Conservation (phyloP, 2,888 invertebrate genomes). For the Mesorhabditis spiculigera region DNA sequence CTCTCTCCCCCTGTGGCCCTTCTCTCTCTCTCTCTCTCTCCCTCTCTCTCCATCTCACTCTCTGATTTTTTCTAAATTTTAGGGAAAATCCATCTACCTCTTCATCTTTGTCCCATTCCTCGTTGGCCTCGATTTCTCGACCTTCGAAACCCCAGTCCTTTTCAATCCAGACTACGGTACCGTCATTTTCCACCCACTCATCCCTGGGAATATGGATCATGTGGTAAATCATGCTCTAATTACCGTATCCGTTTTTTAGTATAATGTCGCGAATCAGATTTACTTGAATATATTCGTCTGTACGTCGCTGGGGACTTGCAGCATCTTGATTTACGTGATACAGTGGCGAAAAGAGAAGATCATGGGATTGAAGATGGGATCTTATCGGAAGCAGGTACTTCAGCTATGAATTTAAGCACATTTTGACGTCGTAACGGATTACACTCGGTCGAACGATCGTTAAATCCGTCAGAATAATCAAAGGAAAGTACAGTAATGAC, state of each 20-base stretch:
- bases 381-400: background rate
- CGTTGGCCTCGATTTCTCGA: background rate
- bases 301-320: background rate
- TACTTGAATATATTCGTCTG: background rate
- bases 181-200: background rate
- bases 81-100: background rate
- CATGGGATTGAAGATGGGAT: background rate
- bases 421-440: no score
- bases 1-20: no score
- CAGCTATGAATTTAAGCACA: no score
- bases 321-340: background rate
- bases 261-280: no score
- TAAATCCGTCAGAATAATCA: no score
- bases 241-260: no score
- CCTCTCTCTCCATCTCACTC: background rate
- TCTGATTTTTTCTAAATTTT: background rate
- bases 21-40: no score
- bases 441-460: no score
- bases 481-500: no score
- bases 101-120: conserved; percentile 1
- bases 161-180: background rate
- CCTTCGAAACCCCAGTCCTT: background rate
- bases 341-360: conserved; percentile 6
- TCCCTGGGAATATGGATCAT: background rate
- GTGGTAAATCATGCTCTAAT: background rate